A percentile compares a stretch with the other conserved stretches of the same genome.
Conservation (phyloP, 2,113 vertebrate genomes). For the Alosa alosa region DNA sequence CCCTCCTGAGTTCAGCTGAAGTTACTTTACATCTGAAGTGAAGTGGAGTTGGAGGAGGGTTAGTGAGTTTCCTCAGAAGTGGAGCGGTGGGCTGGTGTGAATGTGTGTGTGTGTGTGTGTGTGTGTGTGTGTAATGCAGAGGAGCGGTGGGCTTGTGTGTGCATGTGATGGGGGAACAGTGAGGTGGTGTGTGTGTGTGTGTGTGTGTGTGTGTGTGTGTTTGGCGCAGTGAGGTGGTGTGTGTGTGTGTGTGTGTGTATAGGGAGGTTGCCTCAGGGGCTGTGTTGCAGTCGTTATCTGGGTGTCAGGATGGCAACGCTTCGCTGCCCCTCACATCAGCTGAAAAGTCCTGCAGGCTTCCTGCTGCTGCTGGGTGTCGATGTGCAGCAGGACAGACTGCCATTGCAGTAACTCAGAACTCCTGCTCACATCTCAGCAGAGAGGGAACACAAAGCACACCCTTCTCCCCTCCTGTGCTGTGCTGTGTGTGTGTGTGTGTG, state of each 20-base stretch:
- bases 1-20: neutral
- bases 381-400: no score
- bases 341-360: no score
- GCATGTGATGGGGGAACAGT: no score
- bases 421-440: no score
- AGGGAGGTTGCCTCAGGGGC: neutral
- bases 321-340: neutral
- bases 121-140: neutral
- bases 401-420: no score
- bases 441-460: no score
- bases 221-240: neutral
- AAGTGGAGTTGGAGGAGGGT: neutral
- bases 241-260: neutral
- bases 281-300: neutral
- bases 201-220: neutral
- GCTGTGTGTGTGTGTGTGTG: neutral
- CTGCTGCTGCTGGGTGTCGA: no score
- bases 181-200: neutral
- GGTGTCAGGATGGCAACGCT: neutral
- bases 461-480: neutral
- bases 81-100: neutral
- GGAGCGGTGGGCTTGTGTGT: neutral
- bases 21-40: neutral
- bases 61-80: neutral
- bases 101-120: neutral